Evolutionary conservation across 2,113 vertebrate genomes (phyloP), one percentile per base, ranked within the genome.

Genomic region (Bothrops jararaca): DNA sequence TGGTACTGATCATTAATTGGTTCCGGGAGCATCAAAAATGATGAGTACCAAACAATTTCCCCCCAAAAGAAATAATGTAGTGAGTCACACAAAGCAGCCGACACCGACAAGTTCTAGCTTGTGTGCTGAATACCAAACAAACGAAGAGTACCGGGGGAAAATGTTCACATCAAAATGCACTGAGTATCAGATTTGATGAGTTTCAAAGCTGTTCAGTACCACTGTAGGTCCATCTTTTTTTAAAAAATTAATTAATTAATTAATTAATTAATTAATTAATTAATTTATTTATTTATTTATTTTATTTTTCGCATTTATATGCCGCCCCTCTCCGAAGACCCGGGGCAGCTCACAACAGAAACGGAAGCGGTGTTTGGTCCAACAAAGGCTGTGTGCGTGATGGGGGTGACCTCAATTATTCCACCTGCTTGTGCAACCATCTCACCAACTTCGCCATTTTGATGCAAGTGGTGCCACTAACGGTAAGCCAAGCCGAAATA

Each of bases 401-500:
- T 0, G 97, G 97, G 0, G 99, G 99, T 23, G 98, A 98, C 97
- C 96, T 98, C 94, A 98, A 97, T 50, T 96, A 98, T 96, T 99
- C 99, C 0, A 92, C 98, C 94, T 99, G 99, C 92, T 97, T 97
- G 93, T 99, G 99, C 94, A 98, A 98, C 34, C 99, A 99, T 96
- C 98, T 99, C 95, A 99, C 99, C 95, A 99, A 99, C 98, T 99
- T 99, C 0, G 99, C 99, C 96, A 99, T 99, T 92, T 98, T 99
- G 18, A 99, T 99, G 99, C 99, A 99, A 96, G 99, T 99, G 94
- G 99, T 99, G 34, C 99, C 99, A 0, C 94, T 99, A 90, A 95
- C 99, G 99, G 99, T 99, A 97, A 97, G 98, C n/a, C 26, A 39
- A 52, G 13, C 26, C 23, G 29, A 86, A 29, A 20, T 86, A 22